Conservation (phyloP, 2,797 vertebrate species). For the Staurois parvus region DNA sequence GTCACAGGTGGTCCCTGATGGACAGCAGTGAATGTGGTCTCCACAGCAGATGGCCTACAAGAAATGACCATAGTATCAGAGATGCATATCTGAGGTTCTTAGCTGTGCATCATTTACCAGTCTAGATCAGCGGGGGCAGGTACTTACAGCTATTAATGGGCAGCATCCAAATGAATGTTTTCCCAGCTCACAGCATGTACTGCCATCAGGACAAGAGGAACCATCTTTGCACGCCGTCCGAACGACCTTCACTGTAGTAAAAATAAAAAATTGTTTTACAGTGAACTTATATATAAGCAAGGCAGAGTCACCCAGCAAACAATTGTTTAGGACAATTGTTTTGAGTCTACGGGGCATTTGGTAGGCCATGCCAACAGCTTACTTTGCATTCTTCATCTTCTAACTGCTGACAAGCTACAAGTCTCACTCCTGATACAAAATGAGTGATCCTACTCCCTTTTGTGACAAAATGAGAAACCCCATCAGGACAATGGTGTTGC, state of each 20-base stretch:
- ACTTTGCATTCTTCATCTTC: no score
- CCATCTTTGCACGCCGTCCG: background rate
- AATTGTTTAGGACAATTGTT: no score
- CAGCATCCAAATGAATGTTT: slow-evolving; percentile 28
- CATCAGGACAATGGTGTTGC: no score
- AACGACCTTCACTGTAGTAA: background rate
- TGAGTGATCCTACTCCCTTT: no score
- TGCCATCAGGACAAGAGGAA: slow-evolving; percentile 42
- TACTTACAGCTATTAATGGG: slow-evolving; percentile 41
- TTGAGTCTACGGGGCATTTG: no score
- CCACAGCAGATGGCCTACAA: slow-evolving; percentile 42
- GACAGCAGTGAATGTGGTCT: slow-evolving; percentile 51
- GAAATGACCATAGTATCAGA: background rate
- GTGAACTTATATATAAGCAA: no score
- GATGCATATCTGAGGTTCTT: background rate
- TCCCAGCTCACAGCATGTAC: slow-evolving; percentile 7
- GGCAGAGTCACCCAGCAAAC: no score
- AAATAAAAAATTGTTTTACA: no score
- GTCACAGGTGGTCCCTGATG: slow-evolving; percentile 28
- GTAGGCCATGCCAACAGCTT: no score
- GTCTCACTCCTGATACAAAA: no score
- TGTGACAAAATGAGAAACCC: no score
- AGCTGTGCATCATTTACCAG: background rate
- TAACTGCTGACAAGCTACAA: no score
- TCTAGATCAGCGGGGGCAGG: background rate